phyloP scores from a whole-genome alignment of 2,797 vertebrate species.

The Tadarida brasiliensis region DNA sequence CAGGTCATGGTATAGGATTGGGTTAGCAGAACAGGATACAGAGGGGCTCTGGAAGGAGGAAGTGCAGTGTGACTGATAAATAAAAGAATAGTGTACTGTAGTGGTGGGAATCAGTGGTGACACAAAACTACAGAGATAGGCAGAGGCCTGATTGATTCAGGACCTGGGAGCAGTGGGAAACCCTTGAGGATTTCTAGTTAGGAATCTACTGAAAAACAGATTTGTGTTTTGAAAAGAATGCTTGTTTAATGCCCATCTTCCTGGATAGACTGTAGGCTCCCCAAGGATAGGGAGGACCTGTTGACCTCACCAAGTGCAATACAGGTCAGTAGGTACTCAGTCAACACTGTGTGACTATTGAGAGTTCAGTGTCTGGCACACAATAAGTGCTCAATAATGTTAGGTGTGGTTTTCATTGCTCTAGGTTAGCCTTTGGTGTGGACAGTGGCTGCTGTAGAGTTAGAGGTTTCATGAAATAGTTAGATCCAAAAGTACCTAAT shows the following conservation, averaged over 20 bases:
- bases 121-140: background rate
- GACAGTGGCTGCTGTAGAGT: background rate
- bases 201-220: background rate
- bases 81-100: background rate
- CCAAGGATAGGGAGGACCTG: background rate
- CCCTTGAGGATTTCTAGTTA: background rate
- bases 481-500: background rate
- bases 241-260: background rate
- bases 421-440: background rate
- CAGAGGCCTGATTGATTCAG: background rate
- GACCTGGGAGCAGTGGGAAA: background rate
- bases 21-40: background rate
- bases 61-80: background rate
- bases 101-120: background rate
- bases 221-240: conserved; percentile 14
- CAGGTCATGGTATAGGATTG: background rate
- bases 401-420: background rate
- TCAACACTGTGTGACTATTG: background rate
- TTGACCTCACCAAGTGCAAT: background rate
- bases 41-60: background rate
- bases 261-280: background rate
- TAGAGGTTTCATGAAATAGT: background rate
- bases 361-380: background rate
- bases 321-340: background rate
- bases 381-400: background rate